A percentile compares a stretch with the other conserved stretches of the same genome.
Conservation (phyloP, 2,113 vertebrate genomes). For the Scomber japonicus region DNA sequence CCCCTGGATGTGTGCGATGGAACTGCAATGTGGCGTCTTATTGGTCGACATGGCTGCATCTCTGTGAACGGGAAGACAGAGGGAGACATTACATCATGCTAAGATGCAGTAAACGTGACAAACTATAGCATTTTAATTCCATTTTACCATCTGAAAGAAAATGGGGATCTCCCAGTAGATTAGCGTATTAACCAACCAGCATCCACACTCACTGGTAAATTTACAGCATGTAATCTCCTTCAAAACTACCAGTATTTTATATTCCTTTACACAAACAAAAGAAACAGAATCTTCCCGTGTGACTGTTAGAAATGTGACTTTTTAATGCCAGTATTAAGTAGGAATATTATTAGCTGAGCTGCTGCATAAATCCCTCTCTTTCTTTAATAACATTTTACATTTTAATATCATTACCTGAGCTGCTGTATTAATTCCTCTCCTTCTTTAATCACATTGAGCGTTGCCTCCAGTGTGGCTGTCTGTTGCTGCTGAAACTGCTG, state of each 20-base stretch:
- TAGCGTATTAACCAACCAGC: too few species aligned
- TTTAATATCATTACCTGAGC: slow-evolving; percentile 88
- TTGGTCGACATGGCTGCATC: slow-evolving; percentile 96
- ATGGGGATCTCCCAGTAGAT: neutral
- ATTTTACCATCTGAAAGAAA: neutral
- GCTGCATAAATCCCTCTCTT: neutral
- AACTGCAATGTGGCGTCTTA: slow-evolving; percentile 96
- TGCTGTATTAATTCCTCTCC: slow-evolving; percentile 98
- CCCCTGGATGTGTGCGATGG: slow-evolving; percentile 96
- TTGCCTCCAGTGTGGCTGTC: slow-evolving; percentile 95
- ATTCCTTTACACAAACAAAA: neutral
- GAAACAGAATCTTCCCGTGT: neutral
- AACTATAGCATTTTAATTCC: neutral
- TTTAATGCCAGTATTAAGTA: slow-evolving; percentile 28
- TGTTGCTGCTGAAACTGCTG: slow-evolving; percentile 99
- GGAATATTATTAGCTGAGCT: neutral
- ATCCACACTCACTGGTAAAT: too few species aligned
- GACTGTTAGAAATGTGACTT: too few species aligned
- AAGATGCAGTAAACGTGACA: neutral
- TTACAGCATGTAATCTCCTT: too few species aligned
- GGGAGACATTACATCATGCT: neutral
- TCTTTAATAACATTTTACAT: neutral
- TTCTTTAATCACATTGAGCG: slow-evolving; percentile 98
- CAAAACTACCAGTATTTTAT: neutral
- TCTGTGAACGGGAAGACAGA: slow-evolving; percentile 77